These are phyloP conservation scores for Goniozus legneri DNA, from an alignment of 1,140 invertebrate genomes.

Conservation along the genomic window DNA sequence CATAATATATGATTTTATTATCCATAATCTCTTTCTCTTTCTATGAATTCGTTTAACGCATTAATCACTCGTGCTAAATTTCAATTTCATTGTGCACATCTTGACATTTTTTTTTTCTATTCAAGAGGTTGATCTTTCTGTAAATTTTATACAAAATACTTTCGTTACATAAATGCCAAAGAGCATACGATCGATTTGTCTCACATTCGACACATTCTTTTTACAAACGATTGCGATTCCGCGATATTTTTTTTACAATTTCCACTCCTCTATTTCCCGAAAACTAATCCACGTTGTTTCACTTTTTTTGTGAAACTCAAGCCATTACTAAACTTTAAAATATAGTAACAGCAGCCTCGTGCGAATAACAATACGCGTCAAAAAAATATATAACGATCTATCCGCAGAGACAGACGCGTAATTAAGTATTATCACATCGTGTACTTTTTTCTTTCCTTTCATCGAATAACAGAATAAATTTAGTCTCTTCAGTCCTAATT, in stretches of 20 bases:
- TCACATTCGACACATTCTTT: not conserved
- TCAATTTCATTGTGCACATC: too few species aligned
- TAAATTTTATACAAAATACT: too few species aligned
- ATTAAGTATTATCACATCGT: slow-evolving; percentile 28
- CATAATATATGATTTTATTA: too few species aligned
- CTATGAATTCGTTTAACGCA: too few species aligned
- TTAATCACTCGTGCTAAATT: too few species aligned
- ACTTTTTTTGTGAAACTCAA: not conserved
- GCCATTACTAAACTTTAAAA: slow-evolving; percentile 17
- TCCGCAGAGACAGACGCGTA: slow-evolving; percentile 13
- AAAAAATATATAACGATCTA: slow-evolving; percentile 7
- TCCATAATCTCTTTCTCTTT: too few species aligned
- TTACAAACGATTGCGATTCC: not conserved
- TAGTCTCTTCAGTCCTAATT: not conserved
- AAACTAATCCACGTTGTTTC: not conserved
- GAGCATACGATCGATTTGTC: too few species aligned
- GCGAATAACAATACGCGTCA: slow-evolving; percentile 11
- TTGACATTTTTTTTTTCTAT: too few species aligned
- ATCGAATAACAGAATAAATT: slow-evolving; percentile 10
- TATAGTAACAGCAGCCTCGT: slow-evolving; percentile 20
- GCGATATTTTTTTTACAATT: not conserved
- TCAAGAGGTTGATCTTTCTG: too few species aligned
- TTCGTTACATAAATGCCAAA: too few species aligned
- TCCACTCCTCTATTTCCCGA: not conserved
- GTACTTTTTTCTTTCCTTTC: slow-evolving; percentile 16